These are phyloP conservation scores for Athalia cordata DNA, from an alignment of 2,888 invertebrate species.

Conservation along the genomic window DNA sequence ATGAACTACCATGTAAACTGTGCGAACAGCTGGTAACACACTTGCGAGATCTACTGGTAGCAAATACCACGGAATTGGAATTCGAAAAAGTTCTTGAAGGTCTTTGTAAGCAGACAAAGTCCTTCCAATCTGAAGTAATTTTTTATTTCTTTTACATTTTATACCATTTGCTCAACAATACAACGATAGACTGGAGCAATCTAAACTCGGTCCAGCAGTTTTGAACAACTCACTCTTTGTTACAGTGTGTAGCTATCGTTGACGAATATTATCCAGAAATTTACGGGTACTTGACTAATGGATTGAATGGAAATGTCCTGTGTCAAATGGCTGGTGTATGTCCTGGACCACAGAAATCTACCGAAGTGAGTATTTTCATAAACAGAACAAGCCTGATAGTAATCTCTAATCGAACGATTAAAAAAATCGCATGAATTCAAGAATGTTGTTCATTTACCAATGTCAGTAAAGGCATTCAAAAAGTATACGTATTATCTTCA, in stretches of 20 bases:
- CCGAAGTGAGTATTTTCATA: slow-evolving; percentile 66
- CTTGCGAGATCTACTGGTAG: slow-evolving; percentile 85
- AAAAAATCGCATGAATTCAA: too few species aligned
- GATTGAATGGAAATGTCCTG: slow-evolving; percentile 81
- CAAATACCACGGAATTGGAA: slow-evolving; percentile 90
- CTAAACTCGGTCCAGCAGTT: neutral
- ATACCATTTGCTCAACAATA: neutral
- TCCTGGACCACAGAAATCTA: slow-evolving; percentile 67
- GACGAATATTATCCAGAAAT: slow-evolving; percentile 86
- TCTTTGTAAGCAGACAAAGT: slow-evolving; percentile 86
- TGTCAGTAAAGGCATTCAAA: neutral
- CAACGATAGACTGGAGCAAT: neutral
- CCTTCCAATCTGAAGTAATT: slow-evolving; percentile 80
- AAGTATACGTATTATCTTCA: slow-evolving; percentile 50
- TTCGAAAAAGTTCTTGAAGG: slow-evolving; percentile 86
- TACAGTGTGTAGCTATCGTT: slow-evolving; percentile 82
- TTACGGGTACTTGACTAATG: slow-evolving; percentile 82
- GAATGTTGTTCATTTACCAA: too few species aligned
- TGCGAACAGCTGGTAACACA: slow-evolving; percentile 89
- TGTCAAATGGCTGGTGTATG: slow-evolving; percentile 85
- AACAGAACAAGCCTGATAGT: slow-evolving; percentile 22
- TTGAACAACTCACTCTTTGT: neutral
- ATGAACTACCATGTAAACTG: slow-evolving; percentile 87
- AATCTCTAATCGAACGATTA: slow-evolving; percentile 18
- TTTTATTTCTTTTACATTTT: slow-evolving; percentile 13